Evolutionary conservation across 2,797 vertebrate species (phyloP).

Genomic region (Sebastes cheni): DNA sequence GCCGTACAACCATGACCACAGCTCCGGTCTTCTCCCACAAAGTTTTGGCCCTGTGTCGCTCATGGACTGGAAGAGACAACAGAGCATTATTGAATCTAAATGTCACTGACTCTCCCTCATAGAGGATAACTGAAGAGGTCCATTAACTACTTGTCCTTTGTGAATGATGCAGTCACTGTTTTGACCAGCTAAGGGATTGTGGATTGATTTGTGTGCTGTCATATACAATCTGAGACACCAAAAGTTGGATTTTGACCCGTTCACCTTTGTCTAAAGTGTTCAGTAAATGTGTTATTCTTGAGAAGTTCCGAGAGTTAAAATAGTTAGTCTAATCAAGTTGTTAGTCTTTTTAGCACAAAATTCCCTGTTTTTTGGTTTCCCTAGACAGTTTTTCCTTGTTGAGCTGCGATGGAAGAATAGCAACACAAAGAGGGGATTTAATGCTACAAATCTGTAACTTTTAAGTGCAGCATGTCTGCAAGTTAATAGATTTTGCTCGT

Average conservation of each 20-base stretch:
- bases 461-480: not conserved
- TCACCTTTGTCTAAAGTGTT: not conserved
- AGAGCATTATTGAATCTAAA: not conserved
- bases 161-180: not conserved
- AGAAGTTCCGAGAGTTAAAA: not conserved
- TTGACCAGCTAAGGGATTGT: not conserved
- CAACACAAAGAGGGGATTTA: not conserved
- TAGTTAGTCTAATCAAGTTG: not conserved
- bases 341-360: not conserved
- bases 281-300: not conserved
- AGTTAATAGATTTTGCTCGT: not conserved
- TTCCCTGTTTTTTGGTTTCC: not conserved
- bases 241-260: not conserved
- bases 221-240: not conserved
- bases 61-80: conserved; percentile 53
- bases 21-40: conserved; percentile 90
- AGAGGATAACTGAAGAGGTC: not conserved
- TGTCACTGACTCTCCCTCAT: not conserved
- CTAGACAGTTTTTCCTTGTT: not conserved
- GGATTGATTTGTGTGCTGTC: not conserved
- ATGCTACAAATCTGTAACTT: not conserved
- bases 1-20: conserved; percentile 90
- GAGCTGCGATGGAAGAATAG: not conserved
- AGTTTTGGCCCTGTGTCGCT: conserved; percentile 81
- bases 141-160: not conserved